Conservation (phyloP, 2,113 vertebrate genomes). For the Corvus moneduloides region DNA sequence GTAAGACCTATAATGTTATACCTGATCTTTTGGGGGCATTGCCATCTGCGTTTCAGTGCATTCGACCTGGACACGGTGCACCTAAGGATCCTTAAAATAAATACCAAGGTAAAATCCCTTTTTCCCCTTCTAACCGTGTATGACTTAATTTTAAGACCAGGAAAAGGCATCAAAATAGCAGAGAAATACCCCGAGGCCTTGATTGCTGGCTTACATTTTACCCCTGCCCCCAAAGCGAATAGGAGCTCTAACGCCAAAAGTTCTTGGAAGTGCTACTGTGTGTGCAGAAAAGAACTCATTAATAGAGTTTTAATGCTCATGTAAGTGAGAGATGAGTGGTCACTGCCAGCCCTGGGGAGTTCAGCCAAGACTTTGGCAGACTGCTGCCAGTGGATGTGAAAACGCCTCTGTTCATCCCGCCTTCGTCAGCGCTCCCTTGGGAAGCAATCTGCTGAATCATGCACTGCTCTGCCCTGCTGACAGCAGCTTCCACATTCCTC, state of each 20-base stretch:
- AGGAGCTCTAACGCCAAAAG: not conserved
- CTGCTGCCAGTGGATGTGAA: not conserved
- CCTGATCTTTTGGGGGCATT: no score
- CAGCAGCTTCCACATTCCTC: not conserved
- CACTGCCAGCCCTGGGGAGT: not conserved
- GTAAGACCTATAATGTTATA: no score
- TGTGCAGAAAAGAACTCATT: not conserved
- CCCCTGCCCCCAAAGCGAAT: accelerated
- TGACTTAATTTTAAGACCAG: no score
- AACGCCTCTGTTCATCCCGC: not conserved
- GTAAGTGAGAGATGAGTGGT: not conserved
- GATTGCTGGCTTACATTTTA: not conserved
- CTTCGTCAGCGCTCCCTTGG: not conserved
- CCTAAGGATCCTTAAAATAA: no score
- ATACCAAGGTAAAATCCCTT: no score
- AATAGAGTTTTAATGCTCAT: not conserved
- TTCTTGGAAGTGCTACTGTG: not conserved
- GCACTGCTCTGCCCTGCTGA: not conserved
- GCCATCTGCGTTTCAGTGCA: no score
- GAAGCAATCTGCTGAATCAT: not conserved
- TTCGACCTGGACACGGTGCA: no score
- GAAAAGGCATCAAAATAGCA: not conserved
- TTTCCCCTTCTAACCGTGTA: no score
- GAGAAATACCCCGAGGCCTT: not conserved
- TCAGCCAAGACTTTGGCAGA: not conserved